A percentile compares a stretch with the other conserved stretches of the same genome.
Conservation (phyloP, 2,888 invertebrate genomes). For the Didymodactylos carnosus region DNA sequence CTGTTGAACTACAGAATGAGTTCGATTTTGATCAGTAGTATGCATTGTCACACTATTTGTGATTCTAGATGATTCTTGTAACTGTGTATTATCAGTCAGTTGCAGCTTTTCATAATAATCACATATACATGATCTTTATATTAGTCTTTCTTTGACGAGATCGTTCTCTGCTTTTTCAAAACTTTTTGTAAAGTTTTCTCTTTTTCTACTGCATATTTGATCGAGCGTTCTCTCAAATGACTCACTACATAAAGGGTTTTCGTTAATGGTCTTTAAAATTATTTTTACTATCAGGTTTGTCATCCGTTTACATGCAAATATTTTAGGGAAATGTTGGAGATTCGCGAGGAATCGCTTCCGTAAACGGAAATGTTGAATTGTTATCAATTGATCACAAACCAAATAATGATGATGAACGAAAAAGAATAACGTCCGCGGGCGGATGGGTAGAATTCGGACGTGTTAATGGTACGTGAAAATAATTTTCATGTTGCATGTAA, state of each 20-base stretch:
- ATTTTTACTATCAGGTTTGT: no score
- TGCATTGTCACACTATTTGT: no score
- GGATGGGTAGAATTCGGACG: slow-evolving; percentile 91
- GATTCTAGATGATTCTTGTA: no score
- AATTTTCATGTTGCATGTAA: neutral
- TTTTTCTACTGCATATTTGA: neutral
- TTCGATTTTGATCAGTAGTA: no score
- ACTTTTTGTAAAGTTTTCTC: no score
- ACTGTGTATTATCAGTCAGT: no score
- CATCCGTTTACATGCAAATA: no score
- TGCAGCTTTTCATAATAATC: no score
- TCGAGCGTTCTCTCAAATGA: neutral
- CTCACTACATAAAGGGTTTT: neutral
- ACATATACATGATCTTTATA: no score
- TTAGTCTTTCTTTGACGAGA: no score
- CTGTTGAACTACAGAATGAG: no score
- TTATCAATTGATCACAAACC: slow-evolving; percentile 87
- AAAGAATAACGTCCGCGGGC: slow-evolving; percentile 71
- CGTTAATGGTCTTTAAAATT: neutral
- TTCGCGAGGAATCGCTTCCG: slow-evolving; percentile 73
- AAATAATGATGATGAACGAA: slow-evolving; percentile 61
- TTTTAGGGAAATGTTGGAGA: slow-evolving; percentile 79
- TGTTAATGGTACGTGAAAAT: slow-evolving; percentile 55
- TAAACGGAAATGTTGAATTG: slow-evolving; percentile 54
- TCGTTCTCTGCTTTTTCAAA: no score